Conservation (phyloP, 2,888 invertebrate species). For the Nomada goodeniana region DNA sequence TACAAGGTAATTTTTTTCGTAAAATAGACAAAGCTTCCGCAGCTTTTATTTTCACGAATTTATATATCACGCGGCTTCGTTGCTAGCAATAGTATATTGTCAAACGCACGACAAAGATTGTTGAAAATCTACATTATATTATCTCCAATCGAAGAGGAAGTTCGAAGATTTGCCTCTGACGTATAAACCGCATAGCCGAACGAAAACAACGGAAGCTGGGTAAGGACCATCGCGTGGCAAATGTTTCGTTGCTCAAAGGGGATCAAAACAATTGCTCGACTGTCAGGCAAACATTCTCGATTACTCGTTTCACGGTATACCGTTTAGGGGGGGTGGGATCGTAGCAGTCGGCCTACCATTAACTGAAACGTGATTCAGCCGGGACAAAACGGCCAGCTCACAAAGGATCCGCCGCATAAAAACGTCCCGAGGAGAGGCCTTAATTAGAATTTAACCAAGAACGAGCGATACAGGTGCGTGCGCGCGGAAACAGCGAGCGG, state of each 20-base stretch:
- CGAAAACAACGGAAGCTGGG: not conserved
- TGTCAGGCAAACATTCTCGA: conserved; percentile 30
- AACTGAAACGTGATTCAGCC: conserved; percentile 31
- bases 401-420: conserved; percentile 34
- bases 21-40: no score
- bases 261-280: conserved; percentile 22
- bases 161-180: no score
- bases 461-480: not conserved
- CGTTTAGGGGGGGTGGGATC: not conserved
- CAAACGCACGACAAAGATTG: no score
- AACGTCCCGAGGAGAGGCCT: conserved; percentile 29
- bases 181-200: not conserved
- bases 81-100: no score
- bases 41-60: no score
- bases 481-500: conserved; percentile 16
- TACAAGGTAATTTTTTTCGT: no score
- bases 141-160: not conserved
- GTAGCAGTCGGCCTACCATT: conserved; percentile 15
- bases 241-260: not conserved
- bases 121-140: no score
- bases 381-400: conserved; percentile 20
- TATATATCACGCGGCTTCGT: no score
- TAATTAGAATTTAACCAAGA: conserved; percentile 49
- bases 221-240: not conserved
- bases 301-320: not conserved